Evolutionary conservation across 2,113 vertebrate genomes (phyloP).

Genomic region (Eidolon helvum): DNA sequence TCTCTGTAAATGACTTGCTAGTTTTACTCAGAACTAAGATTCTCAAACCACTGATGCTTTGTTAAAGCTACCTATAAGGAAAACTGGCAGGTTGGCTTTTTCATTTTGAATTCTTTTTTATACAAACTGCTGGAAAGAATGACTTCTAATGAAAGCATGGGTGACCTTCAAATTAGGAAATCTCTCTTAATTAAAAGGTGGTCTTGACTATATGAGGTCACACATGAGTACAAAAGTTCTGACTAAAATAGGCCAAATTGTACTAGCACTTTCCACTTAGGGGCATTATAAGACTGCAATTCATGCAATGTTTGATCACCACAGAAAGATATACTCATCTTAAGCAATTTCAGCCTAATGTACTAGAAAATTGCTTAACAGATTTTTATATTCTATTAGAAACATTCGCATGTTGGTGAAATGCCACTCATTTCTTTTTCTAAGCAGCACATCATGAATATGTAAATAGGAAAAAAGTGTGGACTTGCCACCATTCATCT

Average conservation of each 20-base stretch:
- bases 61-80: neutral
- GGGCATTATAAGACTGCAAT: neutral
- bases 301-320: neutral
- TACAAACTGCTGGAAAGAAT: neutral
- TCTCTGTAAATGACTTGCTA: neutral
- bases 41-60: neutral
- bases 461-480: neutral
- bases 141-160: neutral
- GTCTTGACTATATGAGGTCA: neutral
- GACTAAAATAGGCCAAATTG: neutral
- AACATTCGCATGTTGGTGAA: slow-evolving; percentile 48
- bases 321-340: slow-evolving; percentile 40
- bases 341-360: slow-evolving; percentile 54
- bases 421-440: neutral
- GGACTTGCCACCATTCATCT: neutral
- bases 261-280: neutral
- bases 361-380: slow-evolving; percentile 70
- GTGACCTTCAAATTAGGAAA: neutral
- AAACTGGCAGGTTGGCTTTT: neutral
- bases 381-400: slow-evolving; percentile 63
- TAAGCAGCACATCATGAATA: slow-evolving; percentile 14
- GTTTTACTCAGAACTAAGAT: slow-evolving; percentile 6
- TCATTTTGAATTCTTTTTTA: neutral
- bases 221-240: neutral
- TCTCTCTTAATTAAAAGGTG: neutral